Evolutionary conservation across 92 coral and sea anemone genomes (phyloP), one percentile per base, ranked within the genome.

Genomic region (Ricordea florida): DNA sequence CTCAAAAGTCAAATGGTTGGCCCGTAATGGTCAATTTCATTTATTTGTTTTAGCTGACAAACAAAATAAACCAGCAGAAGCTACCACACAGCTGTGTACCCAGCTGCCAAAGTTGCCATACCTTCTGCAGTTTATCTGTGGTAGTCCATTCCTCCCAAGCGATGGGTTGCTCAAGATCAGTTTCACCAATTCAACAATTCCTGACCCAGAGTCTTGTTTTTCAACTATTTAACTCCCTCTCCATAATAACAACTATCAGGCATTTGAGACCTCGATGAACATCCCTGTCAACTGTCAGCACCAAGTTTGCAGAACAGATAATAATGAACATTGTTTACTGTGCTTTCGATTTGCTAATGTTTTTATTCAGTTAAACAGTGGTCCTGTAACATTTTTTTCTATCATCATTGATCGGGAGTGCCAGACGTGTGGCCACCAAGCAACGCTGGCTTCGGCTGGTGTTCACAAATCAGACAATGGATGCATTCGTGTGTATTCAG

Each of bases 41-140:
- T 55, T 3, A 3, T 27, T 55, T 55, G 37, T 55, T 55, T 55
- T 24, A 55, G 62, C 37, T 0, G 60, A 22, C 60, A 52, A 55
- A 55, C 20, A 1, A 2, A 55, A 55, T 7, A 25, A 22, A 55
- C 62, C 31, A 55, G 62, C 62, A 55, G 36, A 55, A 27, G 20
- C 0, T 55, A 7, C 62, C 31, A 14, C 38, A 55, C 62, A 55
- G 37, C 62, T 29, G 3, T 55, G 62, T 55, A 10, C 22, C 4
- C 34, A 55, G 38, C 62, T 60, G 82, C 83, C 76, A 36, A 63
- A 34, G 41, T 27, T 74, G 61, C 20, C 57, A 21, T 49, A 80
- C 18, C 42, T 80, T 21, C 27, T 80, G 10, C 79, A 57, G 62
- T 80, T 70, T 47, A 60, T 69, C 7, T 70, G 69, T 79, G 85